Conservation (phyloP, 2,113 vertebrate species). For the Prolemur simus region DNA sequence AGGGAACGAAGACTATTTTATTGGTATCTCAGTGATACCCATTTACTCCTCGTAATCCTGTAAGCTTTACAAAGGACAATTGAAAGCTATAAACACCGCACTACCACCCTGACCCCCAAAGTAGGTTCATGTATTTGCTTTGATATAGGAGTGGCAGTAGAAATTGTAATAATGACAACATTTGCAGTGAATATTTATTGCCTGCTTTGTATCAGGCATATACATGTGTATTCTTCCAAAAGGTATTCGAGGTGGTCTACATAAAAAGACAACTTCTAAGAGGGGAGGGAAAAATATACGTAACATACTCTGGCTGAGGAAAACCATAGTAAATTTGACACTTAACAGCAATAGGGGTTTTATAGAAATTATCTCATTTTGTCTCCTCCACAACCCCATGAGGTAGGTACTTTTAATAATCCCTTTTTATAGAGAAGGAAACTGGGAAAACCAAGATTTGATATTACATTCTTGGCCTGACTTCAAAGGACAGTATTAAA, state of each 20-base stretch:
- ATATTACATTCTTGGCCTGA: neutral
- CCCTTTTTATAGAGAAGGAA: neutral
- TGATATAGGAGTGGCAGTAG: neutral
- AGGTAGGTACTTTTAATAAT: neutral
- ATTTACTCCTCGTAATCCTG: neutral
- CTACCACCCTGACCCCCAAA: neutral
- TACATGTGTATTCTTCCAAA: neutral
- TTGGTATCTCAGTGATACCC: neutral
- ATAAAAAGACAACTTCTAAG: neutral
- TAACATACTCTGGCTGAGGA: neutral
- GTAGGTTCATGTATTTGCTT: neutral
- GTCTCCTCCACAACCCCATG: neutral
- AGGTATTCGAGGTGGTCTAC: neutral
- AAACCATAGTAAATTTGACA: neutral
- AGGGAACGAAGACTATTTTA: neutral
- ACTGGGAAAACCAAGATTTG: neutral
- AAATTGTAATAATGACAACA: neutral
- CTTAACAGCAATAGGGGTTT: neutral
- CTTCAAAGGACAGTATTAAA: neutral
- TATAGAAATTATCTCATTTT: slow-evolving; percentile 3
- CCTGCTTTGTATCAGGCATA: neutral
- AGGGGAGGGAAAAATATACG: neutral
- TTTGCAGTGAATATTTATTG: neutral
- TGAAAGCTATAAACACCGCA: neutral
- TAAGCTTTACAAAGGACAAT: neutral